Percentiles rank a stretch among this genome's conserved stretches.
Conservation (phyloP, 2,797 vertebrate genomes). For the Geotrypetes seraphini region DNA sequence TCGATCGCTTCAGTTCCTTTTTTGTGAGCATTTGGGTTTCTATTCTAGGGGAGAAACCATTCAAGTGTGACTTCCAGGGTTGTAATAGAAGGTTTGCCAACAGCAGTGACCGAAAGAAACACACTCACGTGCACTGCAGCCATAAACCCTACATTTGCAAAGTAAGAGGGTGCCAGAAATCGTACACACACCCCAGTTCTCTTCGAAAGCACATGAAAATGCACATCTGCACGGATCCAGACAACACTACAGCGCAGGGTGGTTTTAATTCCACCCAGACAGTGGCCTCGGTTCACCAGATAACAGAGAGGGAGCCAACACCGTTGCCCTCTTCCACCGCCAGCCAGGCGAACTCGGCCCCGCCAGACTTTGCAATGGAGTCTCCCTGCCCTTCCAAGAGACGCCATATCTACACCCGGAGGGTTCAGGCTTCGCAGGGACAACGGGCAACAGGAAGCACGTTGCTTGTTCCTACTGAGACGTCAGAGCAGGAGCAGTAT, state of each 20-base stretch:
- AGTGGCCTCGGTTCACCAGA: not conserved
- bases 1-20: not conserved
- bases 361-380: not conserved
- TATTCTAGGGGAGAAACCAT: constrained; percentile 59
- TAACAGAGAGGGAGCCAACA: not conserved
- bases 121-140: constrained; percentile 50
- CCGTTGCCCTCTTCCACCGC: not conserved
- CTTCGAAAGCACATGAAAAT: constrained; percentile 59
- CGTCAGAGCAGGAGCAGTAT: too few species aligned
- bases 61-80: constrained; percentile 65
- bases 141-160: constrained; percentile 62
- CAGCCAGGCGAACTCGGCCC: not conserved
- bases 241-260: not conserved
- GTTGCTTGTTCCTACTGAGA: too few species aligned
- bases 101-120: constrained; percentile 60
- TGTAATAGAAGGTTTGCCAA: constrained; percentile 63
- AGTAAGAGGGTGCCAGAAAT: constrained; percentile 53
- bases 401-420: too few species aligned
- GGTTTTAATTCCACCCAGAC: not conserved
- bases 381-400: too few species aligned
- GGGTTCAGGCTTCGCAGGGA: too few species aligned
- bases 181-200: constrained; percentile 51
- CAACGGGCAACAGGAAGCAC: too few species aligned
- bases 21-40: constrained; percentile 6
- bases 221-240: constrained; percentile 34